phyloP scores from a whole-genome alignment of 64 coral and sea anemone genomes.

The Porites lutea region DNA sequence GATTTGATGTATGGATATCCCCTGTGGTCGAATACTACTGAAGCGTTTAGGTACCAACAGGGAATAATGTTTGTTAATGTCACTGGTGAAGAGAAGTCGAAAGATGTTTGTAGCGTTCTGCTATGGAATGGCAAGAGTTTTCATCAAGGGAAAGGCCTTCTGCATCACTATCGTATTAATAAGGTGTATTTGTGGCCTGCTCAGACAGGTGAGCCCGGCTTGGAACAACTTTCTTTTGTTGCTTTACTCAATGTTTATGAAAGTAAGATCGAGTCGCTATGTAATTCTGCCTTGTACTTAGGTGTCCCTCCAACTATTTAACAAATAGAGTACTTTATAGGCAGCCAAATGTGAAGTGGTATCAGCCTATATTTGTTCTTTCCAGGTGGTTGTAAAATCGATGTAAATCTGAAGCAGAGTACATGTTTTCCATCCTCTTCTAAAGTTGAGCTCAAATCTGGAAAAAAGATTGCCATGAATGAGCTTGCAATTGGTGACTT shows the following conservation, averaged over 20 bases:
- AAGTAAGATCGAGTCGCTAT: too few relatives aligned
- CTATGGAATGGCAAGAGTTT: constrained; percentile 83
- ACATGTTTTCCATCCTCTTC: constrained; percentile 56
- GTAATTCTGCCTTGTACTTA: too few relatives aligned
- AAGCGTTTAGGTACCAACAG: constrained; percentile 32
- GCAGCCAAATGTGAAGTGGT: too few relatives aligned
- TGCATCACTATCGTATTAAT: constrained; percentile 57
- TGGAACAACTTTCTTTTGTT: too few relatives aligned
- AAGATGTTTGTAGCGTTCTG: constrained; percentile 62
- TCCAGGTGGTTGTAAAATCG: constrained; percentile 15
- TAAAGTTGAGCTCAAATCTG: constrained; percentile 59
- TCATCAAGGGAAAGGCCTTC: constrained; percentile 57
- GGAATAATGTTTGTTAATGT: constrained; percentile 89
- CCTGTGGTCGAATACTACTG: not conserved
- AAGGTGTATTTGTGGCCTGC: constrained; percentile 77
- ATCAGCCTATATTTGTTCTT: not conserved
- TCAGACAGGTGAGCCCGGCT: constrained; percentile 48
- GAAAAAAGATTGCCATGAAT: constrained; percentile 52
- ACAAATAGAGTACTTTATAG: too few relatives aligned
- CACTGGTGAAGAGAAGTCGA: not conserved
- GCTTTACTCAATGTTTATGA: too few relatives aligned
- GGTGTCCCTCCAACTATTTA: too few relatives aligned
- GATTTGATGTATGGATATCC: constrained; percentile 3
- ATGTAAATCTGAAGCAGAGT: constrained; percentile 21
- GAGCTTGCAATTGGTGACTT: constrained; percentile 35